These are phyloP conservation scores for Cantharis flavilabris DNA, from an alignment of 2,888 invertebrate genomes.

Conservation along the genomic window DNA sequence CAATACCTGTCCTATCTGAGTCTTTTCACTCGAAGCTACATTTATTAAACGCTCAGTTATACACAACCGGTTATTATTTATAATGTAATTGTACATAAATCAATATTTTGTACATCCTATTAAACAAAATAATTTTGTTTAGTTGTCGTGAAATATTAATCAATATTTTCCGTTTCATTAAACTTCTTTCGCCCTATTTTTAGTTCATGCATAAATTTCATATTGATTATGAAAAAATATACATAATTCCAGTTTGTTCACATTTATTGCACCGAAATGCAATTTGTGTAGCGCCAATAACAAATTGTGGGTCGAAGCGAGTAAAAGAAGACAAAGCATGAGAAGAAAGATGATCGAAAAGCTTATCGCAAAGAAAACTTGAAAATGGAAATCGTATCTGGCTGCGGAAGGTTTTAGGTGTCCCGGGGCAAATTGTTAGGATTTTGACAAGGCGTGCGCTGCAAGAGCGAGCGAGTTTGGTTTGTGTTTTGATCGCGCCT, in stretches of 20 bases:
- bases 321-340: neutral
- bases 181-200: neutral
- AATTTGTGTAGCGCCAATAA: neutral
- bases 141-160: neutral
- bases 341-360: neutral
- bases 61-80: neutral
- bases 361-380: neutral
- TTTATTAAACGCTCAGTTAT: neutral
- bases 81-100: neutral
- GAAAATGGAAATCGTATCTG: conserved; percentile 8
- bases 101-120: neutral
- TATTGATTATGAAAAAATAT: neutral
- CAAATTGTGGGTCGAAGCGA: neutral
- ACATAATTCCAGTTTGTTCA: neutral
- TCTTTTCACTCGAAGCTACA: neutral
- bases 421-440: conserved; percentile 18
- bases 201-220: neutral
- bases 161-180: neutral
- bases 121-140: neutral
- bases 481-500: conserved; percentile 3
- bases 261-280: neutral
- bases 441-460: conserved; percentile 14
- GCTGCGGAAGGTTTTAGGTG: conserved; percentile 17
- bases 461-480: conserved; percentile 10
- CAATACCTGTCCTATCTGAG: neutral